Conservation (phyloP, 2,113 vertebrate genomes). For the Apodemus sylvaticus region DNA sequence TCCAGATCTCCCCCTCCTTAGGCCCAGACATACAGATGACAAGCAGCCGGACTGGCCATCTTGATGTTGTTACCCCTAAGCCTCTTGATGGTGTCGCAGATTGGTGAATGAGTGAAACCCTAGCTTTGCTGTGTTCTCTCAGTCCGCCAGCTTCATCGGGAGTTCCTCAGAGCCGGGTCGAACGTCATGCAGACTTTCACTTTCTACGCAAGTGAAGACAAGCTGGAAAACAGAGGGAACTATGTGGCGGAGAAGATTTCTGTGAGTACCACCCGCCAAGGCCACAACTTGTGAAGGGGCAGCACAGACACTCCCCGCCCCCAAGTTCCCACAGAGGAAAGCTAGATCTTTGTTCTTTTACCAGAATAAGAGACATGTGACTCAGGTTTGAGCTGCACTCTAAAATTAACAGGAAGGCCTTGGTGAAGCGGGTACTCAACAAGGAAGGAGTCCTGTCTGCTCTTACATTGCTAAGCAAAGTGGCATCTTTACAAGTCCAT, state of each 20-base stretch:
- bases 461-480: not conserved
- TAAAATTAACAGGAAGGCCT: not conserved
- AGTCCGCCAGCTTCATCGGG: slow-evolving; percentile 98
- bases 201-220: slow-evolving; percentile 99
- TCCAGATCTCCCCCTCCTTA: not conserved
- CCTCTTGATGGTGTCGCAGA: not conserved
- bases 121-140: slow-evolving; percentile 16
- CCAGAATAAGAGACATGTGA: not conserved
- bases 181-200: slow-evolving; percentile 97
- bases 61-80: not conserved
- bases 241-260: slow-evolving; percentile 89
- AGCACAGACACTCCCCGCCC: too few species aligned
- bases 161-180: slow-evolving; percentile 95
- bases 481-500: not conserved
- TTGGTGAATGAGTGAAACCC: not conserved
- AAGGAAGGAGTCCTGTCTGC: not conserved
- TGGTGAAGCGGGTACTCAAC: slow-evolving; percentile 12
- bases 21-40: not conserved
- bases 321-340: not conserved
- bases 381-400: not conserved
- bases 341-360: not conserved
- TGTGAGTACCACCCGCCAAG: slow-evolving; percentile 85
- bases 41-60: not conserved
- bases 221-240: slow-evolving; percentile 97
- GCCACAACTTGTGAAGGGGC: not conserved